Conservation (phyloP, 2,888 invertebrate genomes). For the Rhopalosiphum nymphaeae region DNA sequence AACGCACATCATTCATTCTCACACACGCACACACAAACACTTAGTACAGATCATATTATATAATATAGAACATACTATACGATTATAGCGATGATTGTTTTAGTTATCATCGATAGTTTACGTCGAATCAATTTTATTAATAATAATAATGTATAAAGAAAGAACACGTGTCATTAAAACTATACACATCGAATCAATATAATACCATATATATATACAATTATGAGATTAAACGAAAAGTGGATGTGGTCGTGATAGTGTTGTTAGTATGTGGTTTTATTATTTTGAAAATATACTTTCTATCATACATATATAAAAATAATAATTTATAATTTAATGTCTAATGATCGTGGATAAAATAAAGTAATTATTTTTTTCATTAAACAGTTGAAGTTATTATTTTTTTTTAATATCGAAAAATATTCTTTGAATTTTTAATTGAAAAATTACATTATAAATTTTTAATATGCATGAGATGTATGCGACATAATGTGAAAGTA, state of each 20-base stretch:
- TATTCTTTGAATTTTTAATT: no score
- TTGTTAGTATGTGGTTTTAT: background rate
- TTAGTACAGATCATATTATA: background rate
- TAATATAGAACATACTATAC: background rate
- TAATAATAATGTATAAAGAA: background rate
- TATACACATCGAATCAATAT: background rate
- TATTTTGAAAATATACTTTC: background rate
- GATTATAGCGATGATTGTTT: slow-evolving; percentile 28
- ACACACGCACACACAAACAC: no score
- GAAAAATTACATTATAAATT: no score
- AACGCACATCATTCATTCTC: background rate
- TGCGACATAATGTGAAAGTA: background rate
- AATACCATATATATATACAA: background rate
- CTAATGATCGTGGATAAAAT: background rate
- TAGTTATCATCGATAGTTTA: background rate
- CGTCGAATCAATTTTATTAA: background rate
- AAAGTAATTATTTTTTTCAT: background rate
- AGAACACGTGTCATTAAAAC: slow-evolving; percentile 9
- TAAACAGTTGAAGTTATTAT: background rate
- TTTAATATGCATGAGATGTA: no score
- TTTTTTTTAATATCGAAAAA: background rate
- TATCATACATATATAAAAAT: background rate
- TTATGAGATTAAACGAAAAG: background rate
- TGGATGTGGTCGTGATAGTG: background rate
- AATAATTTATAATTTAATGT: background rate